phyloP scores from a whole-genome alignment of 2,797 vertebrate species.

The Poecilia velifera region DNA sequence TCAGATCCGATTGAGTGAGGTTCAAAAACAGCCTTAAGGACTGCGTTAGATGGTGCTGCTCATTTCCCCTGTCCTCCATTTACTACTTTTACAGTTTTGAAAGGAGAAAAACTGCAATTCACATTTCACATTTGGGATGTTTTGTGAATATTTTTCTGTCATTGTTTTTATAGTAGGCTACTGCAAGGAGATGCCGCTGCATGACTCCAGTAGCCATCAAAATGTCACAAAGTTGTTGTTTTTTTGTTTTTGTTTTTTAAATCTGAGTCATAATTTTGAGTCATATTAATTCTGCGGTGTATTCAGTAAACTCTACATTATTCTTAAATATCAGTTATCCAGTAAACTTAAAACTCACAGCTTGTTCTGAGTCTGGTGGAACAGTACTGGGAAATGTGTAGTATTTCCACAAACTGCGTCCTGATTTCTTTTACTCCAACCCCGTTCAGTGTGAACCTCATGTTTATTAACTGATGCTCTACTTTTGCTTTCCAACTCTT shows the following conservation, averaged over 20 bases:
- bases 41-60: neutral
- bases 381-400: slow-evolving; percentile 21
- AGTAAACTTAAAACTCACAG: no score
- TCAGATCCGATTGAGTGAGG: neutral
- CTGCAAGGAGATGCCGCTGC: neutral
- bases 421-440: neutral
- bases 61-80: neutral
- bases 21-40: neutral
- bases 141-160: neutral
- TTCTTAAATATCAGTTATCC: neutral
- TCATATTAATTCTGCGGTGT: neutral
- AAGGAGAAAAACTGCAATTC: neutral
- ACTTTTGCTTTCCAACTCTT: slow-evolving; percentile 56
- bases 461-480: slow-evolving; percentile 50
- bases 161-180: neutral
- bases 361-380: neutral
- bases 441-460: slow-evolving; percentile 1
- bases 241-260: neutral
- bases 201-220: neutral
- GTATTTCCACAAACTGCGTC: neutral
- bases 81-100: neutral
- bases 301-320: neutral
- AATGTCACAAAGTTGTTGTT: neutral
- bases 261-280: neutral
- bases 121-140: neutral